Percentiles rank a stretch among this genome's conserved stretches.
Evolutionary conservation across 2,113 vertebrate genomes (phyloP).

Genomic region (Heloderma charlesbogerti): DNA sequence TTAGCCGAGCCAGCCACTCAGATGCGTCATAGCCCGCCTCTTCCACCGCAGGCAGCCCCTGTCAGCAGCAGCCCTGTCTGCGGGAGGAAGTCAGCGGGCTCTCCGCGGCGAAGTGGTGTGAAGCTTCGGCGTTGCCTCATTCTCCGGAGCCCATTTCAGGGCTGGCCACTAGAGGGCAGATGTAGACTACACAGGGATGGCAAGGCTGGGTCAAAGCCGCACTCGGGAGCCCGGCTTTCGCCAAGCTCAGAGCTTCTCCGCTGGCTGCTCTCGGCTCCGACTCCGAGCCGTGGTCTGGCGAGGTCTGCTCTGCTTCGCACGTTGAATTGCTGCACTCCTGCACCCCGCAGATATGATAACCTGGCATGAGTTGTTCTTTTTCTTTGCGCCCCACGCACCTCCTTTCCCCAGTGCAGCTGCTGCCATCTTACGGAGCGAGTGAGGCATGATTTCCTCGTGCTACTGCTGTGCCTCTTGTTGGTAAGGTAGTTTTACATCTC

Average conservation of each 20-base stretch:
- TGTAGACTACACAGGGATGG: slow-evolving; percentile 25
- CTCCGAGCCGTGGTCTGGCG: background rate
- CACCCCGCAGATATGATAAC: background rate
- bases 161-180: slow-evolving; percentile 59
- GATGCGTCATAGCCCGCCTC: background rate
- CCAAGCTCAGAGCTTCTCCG: background rate
- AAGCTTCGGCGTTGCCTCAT: background rate
- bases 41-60: background rate
- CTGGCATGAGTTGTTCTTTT: background rate
- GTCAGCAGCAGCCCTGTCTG: background rate
- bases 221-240: background rate
- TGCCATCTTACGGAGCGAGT: background rate
- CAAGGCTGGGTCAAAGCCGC: background rate
- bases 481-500: too few relatives aligned
- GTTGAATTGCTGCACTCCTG: background rate
- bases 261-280: background rate
- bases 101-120: background rate
- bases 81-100: background rate
- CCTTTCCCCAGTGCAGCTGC: background rate
- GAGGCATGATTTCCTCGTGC: background rate
- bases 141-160: background rate
- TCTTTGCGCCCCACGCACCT: background rate
- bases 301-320: background rate
- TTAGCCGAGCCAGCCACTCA: background rate
- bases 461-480: background rate